These are phyloP conservation scores for Ctenoplectra terminalis DNA, from an alignment of 1,140 invertebrate species.

Conservation along the genomic window DNA sequence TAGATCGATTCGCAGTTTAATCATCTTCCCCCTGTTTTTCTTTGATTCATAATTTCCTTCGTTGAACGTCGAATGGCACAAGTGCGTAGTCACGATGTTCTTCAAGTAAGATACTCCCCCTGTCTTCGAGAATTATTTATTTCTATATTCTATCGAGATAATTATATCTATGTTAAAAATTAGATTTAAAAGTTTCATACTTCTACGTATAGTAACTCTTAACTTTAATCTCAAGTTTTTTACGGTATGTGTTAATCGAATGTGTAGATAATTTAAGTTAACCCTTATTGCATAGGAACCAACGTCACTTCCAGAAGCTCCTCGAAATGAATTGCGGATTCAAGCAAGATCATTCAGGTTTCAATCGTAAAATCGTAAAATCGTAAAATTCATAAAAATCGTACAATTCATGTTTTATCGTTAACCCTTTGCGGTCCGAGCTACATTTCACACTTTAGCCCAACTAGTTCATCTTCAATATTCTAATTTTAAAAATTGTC, in stretches of 20 bases:
- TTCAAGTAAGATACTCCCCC: neutral
- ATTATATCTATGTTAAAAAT: neutral
- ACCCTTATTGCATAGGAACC: neutral
- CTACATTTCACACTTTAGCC: no score
- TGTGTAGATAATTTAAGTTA: neutral
- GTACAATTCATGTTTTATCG: neutral
- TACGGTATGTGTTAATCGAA: neutral
- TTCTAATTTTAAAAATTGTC: no score
- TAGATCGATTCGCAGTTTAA: neutral
- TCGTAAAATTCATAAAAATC: no score
- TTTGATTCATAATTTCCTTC: neutral
- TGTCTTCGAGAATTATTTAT: conserved; percentile 21
- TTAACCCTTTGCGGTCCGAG: no score
- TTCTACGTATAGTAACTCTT: neutral
- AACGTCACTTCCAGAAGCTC: neutral
- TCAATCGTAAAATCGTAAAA: neutral
- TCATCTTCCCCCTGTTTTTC: neutral
- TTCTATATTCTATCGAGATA: neutral
- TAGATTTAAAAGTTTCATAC: neutral
- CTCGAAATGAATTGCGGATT: neutral
- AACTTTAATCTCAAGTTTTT: neutral
- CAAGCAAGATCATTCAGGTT: neutral
- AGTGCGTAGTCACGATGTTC: neutral
- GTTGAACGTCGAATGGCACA: neutral
- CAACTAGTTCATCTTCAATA: no score